Percentiles rank a stretch among this genome's conserved stretches.
Evolutionary conservation across 1,140 invertebrate species (phyloP).

Genomic region (Temnothorax curvispinosus): DNA sequence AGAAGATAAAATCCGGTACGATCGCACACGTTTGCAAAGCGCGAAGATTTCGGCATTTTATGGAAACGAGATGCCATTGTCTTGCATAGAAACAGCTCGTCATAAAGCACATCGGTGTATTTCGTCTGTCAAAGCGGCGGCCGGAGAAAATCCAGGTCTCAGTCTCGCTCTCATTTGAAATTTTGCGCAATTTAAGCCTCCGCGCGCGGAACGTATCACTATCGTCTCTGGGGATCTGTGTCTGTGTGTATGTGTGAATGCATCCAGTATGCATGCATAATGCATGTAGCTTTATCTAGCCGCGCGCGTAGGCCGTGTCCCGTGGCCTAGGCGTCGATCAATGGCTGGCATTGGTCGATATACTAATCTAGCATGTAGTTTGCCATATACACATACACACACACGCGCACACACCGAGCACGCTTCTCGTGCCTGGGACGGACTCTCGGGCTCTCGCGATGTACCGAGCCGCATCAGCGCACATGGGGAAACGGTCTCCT

Average conservation of each 20-base stretch:
- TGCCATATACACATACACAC: slow-evolving; percentile 7
- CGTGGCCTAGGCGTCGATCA: slow-evolving; percentile 65
- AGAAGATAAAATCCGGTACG: background rate
- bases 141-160: slow-evolving; percentile 1
- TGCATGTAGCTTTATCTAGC: slow-evolving; percentile 70
- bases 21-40: background rate
- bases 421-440: slow-evolving; percentile 9
- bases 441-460: slow-evolving; percentile 8
- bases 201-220: slow-evolving; percentile 43
- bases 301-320: slow-evolving; percentile 42
- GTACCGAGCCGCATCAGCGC: background rate
- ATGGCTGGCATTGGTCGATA: slow-evolving; percentile 74
- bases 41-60: background rate
- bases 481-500: background rate
- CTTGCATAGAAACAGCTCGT: background rate
- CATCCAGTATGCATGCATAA: slow-evolving; percentile 64
- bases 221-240: slow-evolving; percentile 35
- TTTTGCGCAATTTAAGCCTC: slow-evolving; percentile 46
- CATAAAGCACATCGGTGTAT: background rate
- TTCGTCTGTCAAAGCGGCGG: background rate
- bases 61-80: background rate
- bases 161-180: slow-evolving; percentile 38
- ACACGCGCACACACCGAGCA: background rate
- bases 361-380: slow-evolving; percentile 65
- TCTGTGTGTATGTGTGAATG: slow-evolving; percentile 20